Percentiles rank a stretch among this genome's conserved stretches.
Evolutionary conservation across 2,113 vertebrate species (phyloP).

Genomic region (Chlamydotis undulata): DNA sequence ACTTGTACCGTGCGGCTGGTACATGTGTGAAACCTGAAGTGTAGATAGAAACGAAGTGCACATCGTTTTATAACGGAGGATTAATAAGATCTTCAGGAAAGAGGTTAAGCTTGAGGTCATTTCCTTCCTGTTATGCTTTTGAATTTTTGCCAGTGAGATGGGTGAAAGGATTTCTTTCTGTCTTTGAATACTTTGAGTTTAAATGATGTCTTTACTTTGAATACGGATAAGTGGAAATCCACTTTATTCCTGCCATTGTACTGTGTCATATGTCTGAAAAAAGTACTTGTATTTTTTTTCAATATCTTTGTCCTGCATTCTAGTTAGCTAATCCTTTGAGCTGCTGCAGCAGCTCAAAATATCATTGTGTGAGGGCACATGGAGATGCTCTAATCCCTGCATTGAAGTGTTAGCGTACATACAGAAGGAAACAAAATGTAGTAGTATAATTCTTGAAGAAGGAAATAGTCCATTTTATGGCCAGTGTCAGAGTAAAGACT

Average conservation of each 20-base stretch:
- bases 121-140: conserved; percentile 59
- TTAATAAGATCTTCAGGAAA: conserved; percentile 64
- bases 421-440: not conserved
- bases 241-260: conserved; percentile 18
- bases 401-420: not conserved
- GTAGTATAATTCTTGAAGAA: not conserved
- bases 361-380: not conserved
- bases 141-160: conserved; percentile 38
- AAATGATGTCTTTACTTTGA: not conserved
- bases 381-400: not conserved
- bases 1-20: accelerated
- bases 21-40: not conserved
- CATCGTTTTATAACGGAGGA: not conserved
- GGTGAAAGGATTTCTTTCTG: conserved; percentile 62
- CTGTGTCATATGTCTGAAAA: not conserved
- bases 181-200: conserved; percentile 56
- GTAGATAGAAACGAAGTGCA: not conserved
- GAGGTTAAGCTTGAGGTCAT: conserved; percentile 58
- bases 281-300: not conserved
- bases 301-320: not conserved
- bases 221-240: not conserved
- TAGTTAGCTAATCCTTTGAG: not conserved
- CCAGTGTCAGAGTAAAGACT: not conserved
- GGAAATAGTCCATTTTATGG: not conserved
- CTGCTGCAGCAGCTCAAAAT: not conserved